phyloP scores from a whole-genome alignment of 2,888 invertebrate genomes.

The Argyra leucocephala region DNA sequence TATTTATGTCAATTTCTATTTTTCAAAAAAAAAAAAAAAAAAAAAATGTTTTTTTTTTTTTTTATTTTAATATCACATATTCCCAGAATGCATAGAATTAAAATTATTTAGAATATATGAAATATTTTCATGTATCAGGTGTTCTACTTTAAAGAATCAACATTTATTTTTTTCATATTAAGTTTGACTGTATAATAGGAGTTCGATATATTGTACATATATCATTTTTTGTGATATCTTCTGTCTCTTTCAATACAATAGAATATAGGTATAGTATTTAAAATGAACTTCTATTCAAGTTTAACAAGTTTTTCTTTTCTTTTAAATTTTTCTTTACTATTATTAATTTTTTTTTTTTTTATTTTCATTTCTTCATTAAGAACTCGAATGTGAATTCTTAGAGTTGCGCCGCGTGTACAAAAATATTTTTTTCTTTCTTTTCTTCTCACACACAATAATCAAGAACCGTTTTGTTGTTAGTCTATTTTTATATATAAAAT shows the following conservation, averaged over 20 bases:
- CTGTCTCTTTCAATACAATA: no score
- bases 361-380: not conserved
- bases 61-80: no score
- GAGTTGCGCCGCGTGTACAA: no score
- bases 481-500: not conserved
- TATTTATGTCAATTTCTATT: no score
- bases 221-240: no score
- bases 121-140: not conserved
- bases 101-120: not conserved
- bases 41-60: no score
- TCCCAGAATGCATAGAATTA: not conserved
- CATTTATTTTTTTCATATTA: not conserved
- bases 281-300: not conserved
- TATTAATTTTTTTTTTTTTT: not conserved
- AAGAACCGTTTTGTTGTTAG: not conserved
- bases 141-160: not conserved
- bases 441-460: not conserved
- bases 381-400: not conserved
- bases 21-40: no score
- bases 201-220: no score
- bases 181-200: no score
- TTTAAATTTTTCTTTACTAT: not conserved
- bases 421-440: not conserved
- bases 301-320: slow-evolving; percentile 3
- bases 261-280: no score